Conservation (phyloP, 2,113 vertebrate genomes). For the Phoenicopterus ruber region DNA sequence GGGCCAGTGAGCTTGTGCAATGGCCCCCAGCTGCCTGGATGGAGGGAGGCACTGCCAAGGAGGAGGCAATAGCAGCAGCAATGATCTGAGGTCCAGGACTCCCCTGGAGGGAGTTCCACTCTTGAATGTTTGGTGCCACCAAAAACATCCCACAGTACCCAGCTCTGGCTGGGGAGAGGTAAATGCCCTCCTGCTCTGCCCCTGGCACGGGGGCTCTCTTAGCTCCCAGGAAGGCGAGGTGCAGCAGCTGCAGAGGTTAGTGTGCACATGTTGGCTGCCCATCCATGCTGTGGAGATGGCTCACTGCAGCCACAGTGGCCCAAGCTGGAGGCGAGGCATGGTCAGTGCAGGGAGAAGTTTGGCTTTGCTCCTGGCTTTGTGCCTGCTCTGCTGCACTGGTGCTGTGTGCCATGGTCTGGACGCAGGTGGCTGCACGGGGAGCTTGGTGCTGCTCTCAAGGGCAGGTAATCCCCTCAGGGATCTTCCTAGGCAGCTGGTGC, state of each 20-base stretch:
- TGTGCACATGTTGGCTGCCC: fast-evolving
- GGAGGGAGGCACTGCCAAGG: no score
- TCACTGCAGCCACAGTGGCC: neutral
- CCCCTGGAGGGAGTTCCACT: fast-evolving
- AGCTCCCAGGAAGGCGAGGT: neutral
- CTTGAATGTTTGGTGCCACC: neutral
- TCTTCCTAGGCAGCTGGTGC: neutral
- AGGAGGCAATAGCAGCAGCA: fast-evolving
- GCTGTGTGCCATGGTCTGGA: fast-evolving
- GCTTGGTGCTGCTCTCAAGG: neutral
- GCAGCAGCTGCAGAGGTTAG: neutral
- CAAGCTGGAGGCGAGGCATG: fast-evolving
- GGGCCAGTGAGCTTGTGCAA: neutral
- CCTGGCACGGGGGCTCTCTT: neutral
- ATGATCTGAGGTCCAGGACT: fast-evolving
- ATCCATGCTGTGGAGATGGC: no score
- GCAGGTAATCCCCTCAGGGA: no score
- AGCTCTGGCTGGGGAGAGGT: no score
- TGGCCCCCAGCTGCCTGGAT: fast-evolving
- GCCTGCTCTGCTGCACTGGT: neutral
- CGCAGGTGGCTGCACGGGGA: fast-evolving
- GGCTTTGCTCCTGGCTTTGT: neutral
- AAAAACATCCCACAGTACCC: fast-evolving
- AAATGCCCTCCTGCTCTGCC: neutral
- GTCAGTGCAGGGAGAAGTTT: no score